Conservation (phyloP, 2,797 vertebrate species). For the Vipera latastei region DNA sequence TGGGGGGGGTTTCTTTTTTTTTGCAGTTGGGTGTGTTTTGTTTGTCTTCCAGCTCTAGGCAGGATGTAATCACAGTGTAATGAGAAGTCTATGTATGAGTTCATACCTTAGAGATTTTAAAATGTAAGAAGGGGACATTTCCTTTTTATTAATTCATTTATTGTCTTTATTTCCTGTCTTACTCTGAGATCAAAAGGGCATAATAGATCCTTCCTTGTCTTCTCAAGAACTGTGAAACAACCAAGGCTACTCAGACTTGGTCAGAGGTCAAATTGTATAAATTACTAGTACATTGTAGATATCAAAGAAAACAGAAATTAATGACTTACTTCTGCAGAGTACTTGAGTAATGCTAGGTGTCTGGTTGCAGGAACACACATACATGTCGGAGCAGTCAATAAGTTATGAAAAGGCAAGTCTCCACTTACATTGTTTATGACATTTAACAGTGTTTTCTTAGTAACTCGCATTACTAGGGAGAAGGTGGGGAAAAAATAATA, state of each 20-base stretch:
- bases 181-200: neutral
- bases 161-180: neutral
- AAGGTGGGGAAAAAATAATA: neutral
- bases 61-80: neutral
- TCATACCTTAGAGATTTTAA: neutral
- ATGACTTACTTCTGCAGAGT: neutral
- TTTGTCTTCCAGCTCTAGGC: neutral
- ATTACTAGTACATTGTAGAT: neutral
- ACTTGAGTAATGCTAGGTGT: neutral
- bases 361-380: neutral
- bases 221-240: neutral
- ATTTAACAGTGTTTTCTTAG: neutral
- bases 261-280: neutral
- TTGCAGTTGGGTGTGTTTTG: neutral
- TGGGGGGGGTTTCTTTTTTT: neutral
- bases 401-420: neutral
- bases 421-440: neutral
- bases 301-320: accelerated
- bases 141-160: neutral
- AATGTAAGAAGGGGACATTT: neutral
- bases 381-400: neutral
- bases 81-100: neutral
- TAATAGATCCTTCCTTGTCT: neutral
- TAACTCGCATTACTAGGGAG: too few species aligned
- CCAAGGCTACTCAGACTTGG: neutral